A percentile compares a stretch with the other conserved stretches of the same genome.
These are phyloP conservation scores for Halcyon badia DNA, from an alignment of 2,797 vertebrate genomes.

Conservation along the genomic window DNA sequence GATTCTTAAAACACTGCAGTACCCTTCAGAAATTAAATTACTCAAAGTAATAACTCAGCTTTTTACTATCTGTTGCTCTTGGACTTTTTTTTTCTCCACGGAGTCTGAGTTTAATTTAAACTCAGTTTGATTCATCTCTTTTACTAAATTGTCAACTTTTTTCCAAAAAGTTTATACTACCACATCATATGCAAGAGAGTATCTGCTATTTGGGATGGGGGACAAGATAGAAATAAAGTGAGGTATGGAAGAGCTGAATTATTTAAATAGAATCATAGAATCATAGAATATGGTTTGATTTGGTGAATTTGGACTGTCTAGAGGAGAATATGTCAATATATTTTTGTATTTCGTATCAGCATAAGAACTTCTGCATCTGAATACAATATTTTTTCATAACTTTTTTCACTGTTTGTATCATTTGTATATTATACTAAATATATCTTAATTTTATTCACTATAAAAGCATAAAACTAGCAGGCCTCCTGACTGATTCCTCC, in stretches of 20 bases:
- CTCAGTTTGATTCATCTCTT: not conserved
- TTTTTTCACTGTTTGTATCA: not conserved
- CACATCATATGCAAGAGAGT: not conserved
- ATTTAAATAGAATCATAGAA: not conserved
- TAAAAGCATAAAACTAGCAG: not conserved
- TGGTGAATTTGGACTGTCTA: not conserved
- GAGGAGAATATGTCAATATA: not conserved
- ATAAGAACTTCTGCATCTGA: not conserved
- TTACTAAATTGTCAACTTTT: not conserved
- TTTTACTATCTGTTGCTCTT: not conserved
- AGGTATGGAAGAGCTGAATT: not conserved
- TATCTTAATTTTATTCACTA: not conserved
- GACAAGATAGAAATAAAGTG: not conserved
- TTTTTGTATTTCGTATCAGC: not conserved
- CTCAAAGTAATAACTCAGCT: not conserved
- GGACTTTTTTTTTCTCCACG: not conserved
- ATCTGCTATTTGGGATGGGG: not conserved
- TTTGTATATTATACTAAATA: not conserved
- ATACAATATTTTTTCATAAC: not conserved
- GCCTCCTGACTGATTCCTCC: not conserved
- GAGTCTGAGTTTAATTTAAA: not conserved
- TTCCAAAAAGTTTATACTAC: not conserved
- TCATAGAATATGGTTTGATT: not conserved
- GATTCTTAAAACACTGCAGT: not conserved
- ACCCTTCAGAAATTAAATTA: conserved; percentile 5